A percentile compares a stretch with the other conserved stretches of the same genome.
Conservation (phyloP, 2,113 vertebrate genomes). For the Cephalopholis sonnerati region DNA sequence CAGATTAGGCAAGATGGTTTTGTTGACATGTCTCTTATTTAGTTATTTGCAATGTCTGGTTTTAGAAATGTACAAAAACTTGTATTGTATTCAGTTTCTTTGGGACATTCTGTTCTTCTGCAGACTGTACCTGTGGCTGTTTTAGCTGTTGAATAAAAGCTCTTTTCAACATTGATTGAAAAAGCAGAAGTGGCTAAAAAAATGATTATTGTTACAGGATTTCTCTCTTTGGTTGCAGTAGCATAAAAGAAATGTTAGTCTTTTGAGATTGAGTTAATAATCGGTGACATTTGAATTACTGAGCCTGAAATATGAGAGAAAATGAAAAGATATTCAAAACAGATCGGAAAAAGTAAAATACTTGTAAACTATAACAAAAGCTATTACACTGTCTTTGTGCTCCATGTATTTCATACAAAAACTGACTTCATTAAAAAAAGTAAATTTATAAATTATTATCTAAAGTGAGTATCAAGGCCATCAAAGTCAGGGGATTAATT, state of each 20-base stretch:
- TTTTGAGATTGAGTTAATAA: not conserved
- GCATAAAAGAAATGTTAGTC: not conserved
- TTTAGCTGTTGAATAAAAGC: conserved; percentile 36
- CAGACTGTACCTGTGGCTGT: conserved; percentile 1
- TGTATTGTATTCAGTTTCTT: conserved; percentile 27
- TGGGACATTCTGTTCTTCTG: conserved; percentile 25
- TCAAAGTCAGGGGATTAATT: too few relatives aligned
- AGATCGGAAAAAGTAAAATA: not conserved
- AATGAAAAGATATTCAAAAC: conserved; percentile 1
- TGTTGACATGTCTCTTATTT: conserved; percentile 23
- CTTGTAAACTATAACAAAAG: too few relatives aligned
- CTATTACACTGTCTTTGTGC: not conserved
- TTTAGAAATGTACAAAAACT: not conserved
- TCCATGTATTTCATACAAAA: not conserved
- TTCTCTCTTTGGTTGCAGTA: conserved; percentile 7
- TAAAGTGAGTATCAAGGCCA: not conserved
- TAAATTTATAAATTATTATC: not conserved
- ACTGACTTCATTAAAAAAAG: not conserved
- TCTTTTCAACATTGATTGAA: conserved; percentile 30
- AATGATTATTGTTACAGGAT: not conserved
- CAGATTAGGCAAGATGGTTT: conserved; percentile 24
- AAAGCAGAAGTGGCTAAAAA: conserved; percentile 13
- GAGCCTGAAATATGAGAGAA: conserved; percentile 5
- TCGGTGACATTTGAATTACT: conserved; percentile 10
- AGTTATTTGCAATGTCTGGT: not conserved